Evolutionary conservation across 2,888 invertebrate genomes (phyloP).

Genomic region (Polydrusus pterygomalis): DNA sequence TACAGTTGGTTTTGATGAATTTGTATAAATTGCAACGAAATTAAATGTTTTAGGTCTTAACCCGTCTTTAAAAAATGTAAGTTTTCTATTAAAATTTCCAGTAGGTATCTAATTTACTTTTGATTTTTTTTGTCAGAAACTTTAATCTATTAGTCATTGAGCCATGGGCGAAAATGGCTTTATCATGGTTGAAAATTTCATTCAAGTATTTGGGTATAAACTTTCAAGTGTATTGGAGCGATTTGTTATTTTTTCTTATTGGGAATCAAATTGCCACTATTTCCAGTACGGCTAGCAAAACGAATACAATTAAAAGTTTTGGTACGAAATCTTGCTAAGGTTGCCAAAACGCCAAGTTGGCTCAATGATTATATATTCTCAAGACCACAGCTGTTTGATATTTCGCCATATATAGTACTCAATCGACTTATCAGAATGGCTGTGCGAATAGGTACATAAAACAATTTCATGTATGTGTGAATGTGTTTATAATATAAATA

Average conservation of each 20-base stretch:
- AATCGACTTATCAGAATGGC: constrained; percentile 70
- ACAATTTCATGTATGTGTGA: constrained; percentile 71
- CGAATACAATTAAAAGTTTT: too few species aligned
- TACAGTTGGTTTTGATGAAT: constrained; percentile 49
- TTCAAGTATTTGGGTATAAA: too few species aligned
- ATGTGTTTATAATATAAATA: constrained; percentile 67
- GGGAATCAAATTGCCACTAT: too few species aligned
- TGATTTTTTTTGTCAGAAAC: constrained; percentile 42
- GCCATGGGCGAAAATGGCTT: too few species aligned
- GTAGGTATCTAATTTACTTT: constrained; percentile 46
- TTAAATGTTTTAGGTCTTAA: constrained; percentile 41
- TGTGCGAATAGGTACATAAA: constrained; percentile 63
- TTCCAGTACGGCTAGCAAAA: too few species aligned
- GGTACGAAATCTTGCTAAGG: too few species aligned
- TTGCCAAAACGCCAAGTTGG: too few species aligned
- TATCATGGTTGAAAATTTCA: too few species aligned
- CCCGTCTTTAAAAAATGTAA: constrained; percentile 54
- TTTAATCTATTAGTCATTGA: constrained; percentile 26
- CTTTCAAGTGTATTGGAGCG: too few species aligned
- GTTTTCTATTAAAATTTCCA: constrained; percentile 49
- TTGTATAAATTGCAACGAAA: constrained; percentile 55
- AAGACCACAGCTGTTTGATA: constrained; percentile 67
- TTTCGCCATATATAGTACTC: constrained; percentile 62
- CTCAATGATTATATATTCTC: constrained; percentile 22
- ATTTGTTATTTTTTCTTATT: too few species aligned